A percentile compares a stretch with the other conserved stretches of the same genome.
phyloP scores from a whole-genome alignment of 2,113 vertebrate species.

The Dipodomys ordii region DNA sequence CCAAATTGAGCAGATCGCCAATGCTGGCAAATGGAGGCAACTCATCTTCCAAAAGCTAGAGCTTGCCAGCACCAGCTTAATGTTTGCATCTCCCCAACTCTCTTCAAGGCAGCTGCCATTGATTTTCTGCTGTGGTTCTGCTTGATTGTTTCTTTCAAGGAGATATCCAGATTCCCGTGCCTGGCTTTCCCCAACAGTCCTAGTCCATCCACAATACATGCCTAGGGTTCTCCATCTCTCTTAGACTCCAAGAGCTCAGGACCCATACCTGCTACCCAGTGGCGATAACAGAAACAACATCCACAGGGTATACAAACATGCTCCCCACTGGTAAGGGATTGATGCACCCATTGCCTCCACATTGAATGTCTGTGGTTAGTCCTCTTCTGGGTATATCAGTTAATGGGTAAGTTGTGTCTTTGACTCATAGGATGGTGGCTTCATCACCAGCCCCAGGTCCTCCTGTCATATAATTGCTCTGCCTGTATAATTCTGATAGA shows the following conservation, averaged over 20 bases:
- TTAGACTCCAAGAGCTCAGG: background rate
- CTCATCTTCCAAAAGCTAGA: fast-evolving
- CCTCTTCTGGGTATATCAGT: background rate
- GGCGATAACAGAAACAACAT: background rate
- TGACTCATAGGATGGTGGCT: background rate
- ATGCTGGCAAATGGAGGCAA: background rate
- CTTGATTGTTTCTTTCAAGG: background rate
- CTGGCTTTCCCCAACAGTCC: background rate
- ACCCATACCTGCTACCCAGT: background rate
- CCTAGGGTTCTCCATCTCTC: background rate
- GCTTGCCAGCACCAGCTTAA: background rate
- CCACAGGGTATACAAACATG: no score
- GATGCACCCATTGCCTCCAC: background rate
- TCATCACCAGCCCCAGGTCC: background rate
- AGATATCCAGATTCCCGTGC: background rate
- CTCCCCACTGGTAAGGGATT: background rate
- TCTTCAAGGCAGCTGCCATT: background rate
- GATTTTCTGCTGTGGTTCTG: background rate
- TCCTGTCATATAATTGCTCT: background rate
- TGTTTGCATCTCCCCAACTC: fast-evolving
- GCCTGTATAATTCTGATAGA: background rate
- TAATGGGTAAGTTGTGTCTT: background rate
- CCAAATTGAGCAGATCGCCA: background rate
- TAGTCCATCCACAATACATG: background rate
- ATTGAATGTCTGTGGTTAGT: background rate